Evolutionary conservation across 2,113 vertebrate genomes (phyloP), one percentile per base, ranked within the genome.

Genomic region (Bungarus multicinctus): DNA sequence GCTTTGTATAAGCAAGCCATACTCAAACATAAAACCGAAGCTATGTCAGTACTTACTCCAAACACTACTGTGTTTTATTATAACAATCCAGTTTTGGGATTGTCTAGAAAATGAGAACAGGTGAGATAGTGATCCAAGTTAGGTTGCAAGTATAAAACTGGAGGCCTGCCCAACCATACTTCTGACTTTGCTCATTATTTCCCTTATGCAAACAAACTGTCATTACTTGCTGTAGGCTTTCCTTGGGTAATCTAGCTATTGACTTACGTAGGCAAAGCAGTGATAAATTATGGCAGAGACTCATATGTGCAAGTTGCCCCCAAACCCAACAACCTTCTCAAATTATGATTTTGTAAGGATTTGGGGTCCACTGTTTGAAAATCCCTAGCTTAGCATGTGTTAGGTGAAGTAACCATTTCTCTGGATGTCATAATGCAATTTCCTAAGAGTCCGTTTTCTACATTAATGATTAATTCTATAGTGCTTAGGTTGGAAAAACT

Each of bases 391-490:
- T 81, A 81, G 34, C 18, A 81, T 43, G 74, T 43, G 74, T 81
- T 22, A 39, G 7, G 16, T 81, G 34, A 18, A 22, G 34, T 39
- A 81, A 34, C 16, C 34, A 39, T 81, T 81, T 39, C 16, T 81
- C 18, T 74, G 69, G n/a, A n/a, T 74, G n/a, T 34, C 69, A 57
- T 25, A 89, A 57, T 4, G 16, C 53, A 89, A 58, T 23, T 58
- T 89, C 2, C 16, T 90, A 74, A 39, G 60, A 20, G 4, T 4
- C 11, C 53, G 12, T 50, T 94, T 96, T 95, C 95, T 86, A 94
- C 45, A 55, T 95, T 47, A 95, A 60, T 94, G 86, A 89, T 92
- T 92, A 93, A 96, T 94, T 96, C 95, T 95, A 96, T 95, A 88
- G 94, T 69, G 94, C 93, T 89, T 94, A 94, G 95, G 94, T 90